These are phyloP conservation scores for Salvator merianae DNA, from an alignment of 2,113 vertebrate species.

Conservation along the genomic window DNA sequence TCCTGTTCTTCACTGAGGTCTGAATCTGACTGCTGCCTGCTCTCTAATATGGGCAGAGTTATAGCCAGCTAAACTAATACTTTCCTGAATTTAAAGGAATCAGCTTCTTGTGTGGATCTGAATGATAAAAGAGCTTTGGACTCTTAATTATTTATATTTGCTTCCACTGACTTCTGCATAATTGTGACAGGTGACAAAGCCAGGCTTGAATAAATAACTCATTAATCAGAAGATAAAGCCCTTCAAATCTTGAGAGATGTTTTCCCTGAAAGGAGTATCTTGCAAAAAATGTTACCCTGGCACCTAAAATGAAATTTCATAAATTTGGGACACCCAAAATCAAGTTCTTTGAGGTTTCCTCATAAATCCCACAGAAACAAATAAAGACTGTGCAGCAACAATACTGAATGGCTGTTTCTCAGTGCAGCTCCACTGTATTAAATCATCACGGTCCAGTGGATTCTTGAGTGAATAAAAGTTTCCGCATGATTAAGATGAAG, in stretches of 20 bases:
- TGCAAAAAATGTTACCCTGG: not conserved
- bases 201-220: not conserved
- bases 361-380: not conserved
- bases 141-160: conserved; percentile 11
- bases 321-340: not conserved
- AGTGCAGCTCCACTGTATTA: not conserved
- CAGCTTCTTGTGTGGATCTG: not conserved
- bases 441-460: not conserved
- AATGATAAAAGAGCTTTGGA: conserved; percentile 16
- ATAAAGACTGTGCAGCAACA: not conserved
- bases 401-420: not conserved
- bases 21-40: not conserved
- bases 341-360: not conserved
- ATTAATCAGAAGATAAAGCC: not conserved
- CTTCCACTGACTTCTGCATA: not conserved
- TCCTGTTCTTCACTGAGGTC: not conserved
- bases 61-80: not conserved
- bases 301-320: not conserved
- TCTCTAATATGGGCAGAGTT: not conserved
- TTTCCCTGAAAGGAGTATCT: not conserved
- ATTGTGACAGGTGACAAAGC: conserved; percentile 8
- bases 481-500: not conserved
- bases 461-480: not conserved
- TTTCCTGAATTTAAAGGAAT: not conserved
- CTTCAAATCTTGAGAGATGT: not conserved